Conservation (phyloP, 2,113 vertebrate genomes). For the Myiagra hebetior region DNA sequence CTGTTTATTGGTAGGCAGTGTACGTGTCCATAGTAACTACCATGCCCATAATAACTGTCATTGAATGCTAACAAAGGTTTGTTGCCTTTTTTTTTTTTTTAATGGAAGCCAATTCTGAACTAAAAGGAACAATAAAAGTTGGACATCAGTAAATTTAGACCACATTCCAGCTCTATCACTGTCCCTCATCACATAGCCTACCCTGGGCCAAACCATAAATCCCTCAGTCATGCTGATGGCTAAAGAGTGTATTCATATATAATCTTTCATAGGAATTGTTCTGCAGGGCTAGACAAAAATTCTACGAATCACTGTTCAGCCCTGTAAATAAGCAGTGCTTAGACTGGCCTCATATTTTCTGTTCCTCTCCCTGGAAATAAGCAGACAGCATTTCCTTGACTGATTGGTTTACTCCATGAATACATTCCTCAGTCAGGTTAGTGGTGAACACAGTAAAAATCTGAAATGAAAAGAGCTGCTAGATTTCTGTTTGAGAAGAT, state of each 20-base stretch:
- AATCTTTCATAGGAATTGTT: neutral
- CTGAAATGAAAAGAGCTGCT: neutral
- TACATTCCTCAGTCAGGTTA: neutral
- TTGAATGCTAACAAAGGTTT: neutral
- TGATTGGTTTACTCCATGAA: neutral
- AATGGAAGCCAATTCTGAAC: neutral
- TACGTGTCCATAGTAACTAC: neutral
- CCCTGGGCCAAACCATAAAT: neutral
- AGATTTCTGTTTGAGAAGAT: neutral
- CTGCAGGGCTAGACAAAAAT: neutral
- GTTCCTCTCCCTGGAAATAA: neutral
- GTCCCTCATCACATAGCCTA: neutral
- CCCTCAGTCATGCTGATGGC: neutral
- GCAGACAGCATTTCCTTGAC: neutral
- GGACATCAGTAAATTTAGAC: neutral
- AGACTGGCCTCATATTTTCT: neutral
- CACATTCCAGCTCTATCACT: neutral
- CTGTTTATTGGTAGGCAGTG: neutral
- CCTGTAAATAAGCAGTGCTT: neutral
- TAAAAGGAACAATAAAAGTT: neutral
- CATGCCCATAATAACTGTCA: neutral
- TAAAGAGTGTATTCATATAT: neutral
- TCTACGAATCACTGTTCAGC: neutral
- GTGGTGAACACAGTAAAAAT: neutral
- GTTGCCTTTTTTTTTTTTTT: neutral